Conservation (phyloP, 2,888 invertebrate species). For the Clanis bilineata region DNA sequence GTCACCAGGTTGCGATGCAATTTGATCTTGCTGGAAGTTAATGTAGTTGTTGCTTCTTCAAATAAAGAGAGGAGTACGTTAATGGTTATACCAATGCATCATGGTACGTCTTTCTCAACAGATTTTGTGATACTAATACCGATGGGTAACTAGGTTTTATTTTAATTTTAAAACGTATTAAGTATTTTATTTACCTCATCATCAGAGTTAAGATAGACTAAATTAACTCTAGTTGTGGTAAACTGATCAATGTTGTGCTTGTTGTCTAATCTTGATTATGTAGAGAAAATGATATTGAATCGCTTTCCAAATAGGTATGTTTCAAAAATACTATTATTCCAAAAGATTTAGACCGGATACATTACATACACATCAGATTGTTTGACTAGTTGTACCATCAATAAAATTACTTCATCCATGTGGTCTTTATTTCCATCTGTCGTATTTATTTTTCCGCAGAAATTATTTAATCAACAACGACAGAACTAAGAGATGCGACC, state of each 20-base stretch:
- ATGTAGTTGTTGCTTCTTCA: not conserved
- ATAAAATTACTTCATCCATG: not conserved
- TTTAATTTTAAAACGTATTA: not conserved
- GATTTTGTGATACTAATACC: not conserved
- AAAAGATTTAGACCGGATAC: too few species aligned
- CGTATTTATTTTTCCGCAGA: not conserved
- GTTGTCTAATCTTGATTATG: too few species aligned
- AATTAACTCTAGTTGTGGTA: too few species aligned
- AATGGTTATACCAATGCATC: not conserved
- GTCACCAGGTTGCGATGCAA: not conserved
- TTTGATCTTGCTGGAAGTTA: not conserved
- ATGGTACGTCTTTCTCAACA: not conserved
- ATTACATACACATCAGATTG: too few species aligned
- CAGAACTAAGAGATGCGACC: slow-evolving; percentile 20
- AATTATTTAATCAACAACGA: not conserved
- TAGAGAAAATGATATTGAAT: too few species aligned
- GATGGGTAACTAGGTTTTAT: not conserved
- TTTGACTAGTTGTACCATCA: too few species aligned
- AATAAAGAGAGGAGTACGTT: not conserved
- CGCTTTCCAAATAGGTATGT: too few species aligned
- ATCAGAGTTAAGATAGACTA: not conserved
- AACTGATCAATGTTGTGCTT: too few species aligned
- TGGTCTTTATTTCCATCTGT: not conserved
- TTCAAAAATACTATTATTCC: too few species aligned
- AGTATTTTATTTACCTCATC: too few species aligned